Evolutionary conservation across 2,113 vertebrate species (phyloP), one percentile per base, ranked within the genome.

Genomic region (Aspidoscelis tigris): DNA sequence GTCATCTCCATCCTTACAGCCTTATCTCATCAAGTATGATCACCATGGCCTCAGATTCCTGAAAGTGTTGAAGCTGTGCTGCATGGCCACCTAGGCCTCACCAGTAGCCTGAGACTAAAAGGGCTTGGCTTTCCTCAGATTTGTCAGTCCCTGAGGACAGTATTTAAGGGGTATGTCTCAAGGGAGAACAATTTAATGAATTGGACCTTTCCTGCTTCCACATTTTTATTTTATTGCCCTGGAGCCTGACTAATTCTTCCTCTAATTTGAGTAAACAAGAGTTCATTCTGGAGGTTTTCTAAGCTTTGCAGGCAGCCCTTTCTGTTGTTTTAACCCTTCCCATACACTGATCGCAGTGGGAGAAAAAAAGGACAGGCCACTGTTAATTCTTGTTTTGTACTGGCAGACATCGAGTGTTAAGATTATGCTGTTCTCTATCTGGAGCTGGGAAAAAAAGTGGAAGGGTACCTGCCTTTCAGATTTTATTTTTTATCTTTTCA

Each of bases 151-250:
- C n/a, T 0, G 4, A 44, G 43, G 82, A 80, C 64, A 69, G 82
- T 74, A 77, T 77, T 77, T 84, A 84, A 81, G 75, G 58, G 58
- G 73, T 50, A 73, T 81, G 68, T 72, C 76, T 71, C 65, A 61
- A 33, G 73, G 84, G 87, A 78, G 70, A 78, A 47, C 69, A 87
- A 74, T 82, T 89, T 93, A 92, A 92, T 87, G 88, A 92, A 94
- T 90, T 90, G 92, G 88, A 89, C 91, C 92, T 87, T 93, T 95
- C 91, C 92, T 91, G 88, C 87, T 91, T 91, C 90, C 75, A 50
- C 88, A 76, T 87, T 83, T 75, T 93, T 92, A 90, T 93, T 90
- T 0, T 39, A 87, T 81, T 89, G 83, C 88, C 92, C 84, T 55
- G 66, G 87, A 89, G 89, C 84, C 87, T 0, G 10, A 86, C 81